Evolutionary conservation across 2,113 vertebrate genomes (phyloP).

Genomic region (Meriones unguiculatus): DNA sequence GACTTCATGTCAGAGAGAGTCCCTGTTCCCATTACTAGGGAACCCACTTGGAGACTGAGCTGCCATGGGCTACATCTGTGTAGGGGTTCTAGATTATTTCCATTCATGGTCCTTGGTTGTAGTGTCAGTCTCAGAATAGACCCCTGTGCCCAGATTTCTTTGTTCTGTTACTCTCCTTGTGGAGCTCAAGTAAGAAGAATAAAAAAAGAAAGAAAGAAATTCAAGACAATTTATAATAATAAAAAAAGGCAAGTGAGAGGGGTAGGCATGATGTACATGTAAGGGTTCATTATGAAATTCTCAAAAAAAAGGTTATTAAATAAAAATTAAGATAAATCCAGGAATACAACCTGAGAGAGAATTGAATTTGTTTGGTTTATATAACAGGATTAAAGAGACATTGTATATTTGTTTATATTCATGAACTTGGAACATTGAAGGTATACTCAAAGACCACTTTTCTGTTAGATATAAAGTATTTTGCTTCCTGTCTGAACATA

Average conservation of each 20-base stretch:
- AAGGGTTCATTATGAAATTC: not conserved
- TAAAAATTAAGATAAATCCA: constrained; percentile 15
- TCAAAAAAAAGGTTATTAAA: not conserved
- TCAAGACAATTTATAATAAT: too few relatives aligned
- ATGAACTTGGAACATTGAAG: not conserved
- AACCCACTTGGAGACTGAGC: too few relatives aligned
- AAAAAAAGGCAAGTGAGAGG: not conserved
- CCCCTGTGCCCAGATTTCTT: too few relatives aligned
- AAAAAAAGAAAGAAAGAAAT: too few relatives aligned
- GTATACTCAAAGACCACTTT: not conserved
- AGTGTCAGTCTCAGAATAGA: too few relatives aligned
- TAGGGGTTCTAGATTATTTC: too few relatives aligned
- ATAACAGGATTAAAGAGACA: not conserved
- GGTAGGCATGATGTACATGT: not conserved
- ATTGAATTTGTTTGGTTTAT: not conserved
- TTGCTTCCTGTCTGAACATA: not conserved
- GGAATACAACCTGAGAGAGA: not conserved
- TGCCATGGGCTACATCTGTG: too few relatives aligned
- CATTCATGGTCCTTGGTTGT: too few relatives aligned
- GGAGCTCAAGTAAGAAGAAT: too few relatives aligned
- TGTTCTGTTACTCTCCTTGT: too few relatives aligned
- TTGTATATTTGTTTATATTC: not conserved
- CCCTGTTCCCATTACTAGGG: too few relatives aligned
- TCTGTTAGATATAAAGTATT: not conserved
- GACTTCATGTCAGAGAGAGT: too few relatives aligned